Conservation (phyloP, 2,113 vertebrate species). For the Pantherophis guttatus region DNA sequence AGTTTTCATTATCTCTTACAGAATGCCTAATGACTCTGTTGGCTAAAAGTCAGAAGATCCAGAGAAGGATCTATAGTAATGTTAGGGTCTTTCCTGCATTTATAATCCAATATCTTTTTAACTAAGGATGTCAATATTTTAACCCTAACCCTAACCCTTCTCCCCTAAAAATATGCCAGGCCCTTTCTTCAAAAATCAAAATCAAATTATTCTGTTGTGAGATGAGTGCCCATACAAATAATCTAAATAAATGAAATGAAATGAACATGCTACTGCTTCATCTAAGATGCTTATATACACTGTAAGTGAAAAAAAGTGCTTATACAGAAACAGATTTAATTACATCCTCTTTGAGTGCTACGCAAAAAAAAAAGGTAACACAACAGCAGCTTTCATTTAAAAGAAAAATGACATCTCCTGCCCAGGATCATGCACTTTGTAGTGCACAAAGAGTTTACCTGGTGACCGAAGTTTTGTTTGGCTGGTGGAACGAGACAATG, state of each 20-base stretch:
- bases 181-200: background rate
- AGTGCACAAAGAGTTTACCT: slow-evolving; percentile 69
- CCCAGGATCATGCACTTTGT: background rate
- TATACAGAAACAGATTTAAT: background rate
- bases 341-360: background rate
- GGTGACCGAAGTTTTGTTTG: slow-evolving; percentile 96
- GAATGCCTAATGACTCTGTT: background rate
- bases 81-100: background rate
- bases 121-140: background rate
- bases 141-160: background rate
- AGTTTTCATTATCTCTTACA: background rate
- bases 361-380: background rate
- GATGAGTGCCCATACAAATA: background rate
- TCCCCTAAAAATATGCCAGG: background rate
- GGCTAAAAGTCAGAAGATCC: background rate
- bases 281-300: background rate
- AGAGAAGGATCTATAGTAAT: background rate
- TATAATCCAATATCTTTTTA: background rate
- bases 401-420: background rate
- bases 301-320: background rate
- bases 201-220: background rate
- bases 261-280: background rate
- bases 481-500: slow-evolving; percentile 93
- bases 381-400: background rate
- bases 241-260: background rate